Evolutionary conservation across 2,888 invertebrate species (phyloP).

Genomic region (Leucania comma): DNA sequence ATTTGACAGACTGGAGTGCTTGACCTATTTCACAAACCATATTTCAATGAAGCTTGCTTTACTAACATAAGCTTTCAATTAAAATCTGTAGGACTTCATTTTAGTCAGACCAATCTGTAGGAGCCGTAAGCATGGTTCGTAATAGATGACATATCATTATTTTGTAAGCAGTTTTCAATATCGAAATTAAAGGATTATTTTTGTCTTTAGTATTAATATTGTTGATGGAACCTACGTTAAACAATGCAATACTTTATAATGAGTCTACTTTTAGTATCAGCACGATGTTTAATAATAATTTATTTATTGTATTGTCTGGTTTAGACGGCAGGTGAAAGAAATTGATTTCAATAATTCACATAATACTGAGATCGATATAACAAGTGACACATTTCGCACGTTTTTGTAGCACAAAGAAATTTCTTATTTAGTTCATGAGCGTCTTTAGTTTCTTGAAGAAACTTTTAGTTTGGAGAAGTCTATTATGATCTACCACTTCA

Average conservation of each 20-base stretch:
- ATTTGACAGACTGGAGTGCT: conserved; percentile 3
- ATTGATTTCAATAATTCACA: neutral
- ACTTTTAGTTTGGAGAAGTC: too few relatives aligned
- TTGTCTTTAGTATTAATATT: neutral
- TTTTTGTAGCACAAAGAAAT: neutral
- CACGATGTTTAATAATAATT: too few relatives aligned
- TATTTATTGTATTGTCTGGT: conserved; percentile 6
- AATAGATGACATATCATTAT: neutral
- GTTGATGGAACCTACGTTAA: neutral
- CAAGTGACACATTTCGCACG: conserved; percentile 15
- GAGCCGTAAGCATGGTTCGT: neutral
- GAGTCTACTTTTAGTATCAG: neutral
- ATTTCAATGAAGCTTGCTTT: conserved; percentile 32
- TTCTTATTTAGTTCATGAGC: neutral
- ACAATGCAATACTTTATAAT: neutral
- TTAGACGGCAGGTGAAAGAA: neutral
- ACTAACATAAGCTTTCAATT: conserved; percentile 10
- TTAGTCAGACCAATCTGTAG: neutral
- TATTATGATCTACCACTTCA: too few relatives aligned
- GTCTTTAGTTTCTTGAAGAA: conserved; percentile 3
- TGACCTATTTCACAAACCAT: conserved; percentile 28
- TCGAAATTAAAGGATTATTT: neutral
- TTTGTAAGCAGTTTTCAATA: neutral
- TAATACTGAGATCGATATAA: neutral
- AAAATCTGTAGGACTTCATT: conserved; percentile 8